phyloP scores from a whole-genome alignment of 2,888 invertebrate species.

The Trichopria drosophilae region DNA sequence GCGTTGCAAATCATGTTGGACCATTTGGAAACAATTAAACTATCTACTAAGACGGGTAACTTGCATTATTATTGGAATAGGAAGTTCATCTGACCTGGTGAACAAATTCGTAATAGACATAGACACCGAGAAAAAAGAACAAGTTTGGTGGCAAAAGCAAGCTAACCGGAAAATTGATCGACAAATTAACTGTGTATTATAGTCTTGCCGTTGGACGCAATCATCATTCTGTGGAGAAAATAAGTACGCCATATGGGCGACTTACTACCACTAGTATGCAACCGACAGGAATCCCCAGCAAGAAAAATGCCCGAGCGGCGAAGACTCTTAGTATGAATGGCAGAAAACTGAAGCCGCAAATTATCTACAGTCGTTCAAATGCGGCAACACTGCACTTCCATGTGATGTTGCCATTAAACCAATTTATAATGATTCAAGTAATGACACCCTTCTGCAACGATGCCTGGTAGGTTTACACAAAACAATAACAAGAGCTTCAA shows the following conservation, averaged over 20 bases:
- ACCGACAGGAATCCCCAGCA: constrained; percentile 19
- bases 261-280: constrained; percentile 21
- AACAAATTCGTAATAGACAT: too few species aligned
- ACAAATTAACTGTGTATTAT: constrained; percentile 29
- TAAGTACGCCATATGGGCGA: constrained; percentile 34
- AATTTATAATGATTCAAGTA: constrained; percentile 43
- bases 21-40: too few species aligned
- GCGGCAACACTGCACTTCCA: constrained; percentile 12
- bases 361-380: constrained; percentile 13
- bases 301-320: too few species aligned
- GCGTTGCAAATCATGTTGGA: too few species aligned
- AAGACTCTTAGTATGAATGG: constrained; percentile 23
- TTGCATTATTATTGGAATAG: too few species aligned
- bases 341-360: constrained; percentile 17
- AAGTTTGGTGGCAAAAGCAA: constrained; percentile 10
- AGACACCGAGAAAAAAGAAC: too few species aligned
- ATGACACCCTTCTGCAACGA: constrained; percentile 39
- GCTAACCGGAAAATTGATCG: constrained; percentile 38
- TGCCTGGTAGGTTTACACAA: constrained; percentile 35
- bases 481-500: constrained; percentile 28
- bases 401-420: constrained; percentile 38
- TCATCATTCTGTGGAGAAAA: constrained; percentile 25
- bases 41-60: too few species aligned
- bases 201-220: constrained; percentile 27
- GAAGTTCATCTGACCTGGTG: too few species aligned